A percentile compares a stretch with the other conserved stretches of the same genome.
Evolutionary conservation across 2,888 invertebrate genomes (phyloP).

Genomic region (Ferrisia virgata): DNA sequence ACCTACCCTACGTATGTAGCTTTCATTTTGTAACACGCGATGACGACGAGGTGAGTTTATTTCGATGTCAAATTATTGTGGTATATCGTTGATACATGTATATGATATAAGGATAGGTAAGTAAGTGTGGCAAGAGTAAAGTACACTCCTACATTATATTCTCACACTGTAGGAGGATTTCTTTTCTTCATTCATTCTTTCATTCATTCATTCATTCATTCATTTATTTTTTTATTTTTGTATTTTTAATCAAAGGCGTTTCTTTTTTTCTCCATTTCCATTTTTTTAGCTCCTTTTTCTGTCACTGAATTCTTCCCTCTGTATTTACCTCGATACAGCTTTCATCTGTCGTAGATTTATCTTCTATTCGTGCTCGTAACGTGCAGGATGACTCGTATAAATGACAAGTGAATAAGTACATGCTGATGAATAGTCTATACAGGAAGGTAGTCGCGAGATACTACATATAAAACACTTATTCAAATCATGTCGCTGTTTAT

Average conservation of each 20-base stretch:
- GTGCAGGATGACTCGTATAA: not conserved
- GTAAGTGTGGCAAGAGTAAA: no score
- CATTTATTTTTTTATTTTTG: not conserved
- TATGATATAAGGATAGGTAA: no score
- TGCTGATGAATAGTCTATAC: not conserved
- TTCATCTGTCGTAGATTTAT: conserved; percentile 32
- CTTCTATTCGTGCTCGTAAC: not conserved
- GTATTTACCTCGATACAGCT: not conserved
- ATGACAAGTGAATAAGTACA: not conserved
- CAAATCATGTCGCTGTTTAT: conserved; percentile 17
- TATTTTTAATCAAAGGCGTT: not conserved
- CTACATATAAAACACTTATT: not conserved
- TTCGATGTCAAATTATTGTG: not conserved
- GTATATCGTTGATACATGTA: no score
- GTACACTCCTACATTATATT: no score
- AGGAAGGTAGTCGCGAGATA: not conserved
- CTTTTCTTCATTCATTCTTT: no score
- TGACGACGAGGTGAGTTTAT: not conserved
- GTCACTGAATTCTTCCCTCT: not conserved
- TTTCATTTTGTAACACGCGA: not conserved
- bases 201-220: no score
- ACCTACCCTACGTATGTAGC: not conserved
- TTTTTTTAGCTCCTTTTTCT: not conserved
- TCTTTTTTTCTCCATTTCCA: not conserved
- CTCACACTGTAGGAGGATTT: no score